Base-by-base conservation (phyloP, 2,888 invertebrate species). In the Ypsolopha scabrella region DNA sequence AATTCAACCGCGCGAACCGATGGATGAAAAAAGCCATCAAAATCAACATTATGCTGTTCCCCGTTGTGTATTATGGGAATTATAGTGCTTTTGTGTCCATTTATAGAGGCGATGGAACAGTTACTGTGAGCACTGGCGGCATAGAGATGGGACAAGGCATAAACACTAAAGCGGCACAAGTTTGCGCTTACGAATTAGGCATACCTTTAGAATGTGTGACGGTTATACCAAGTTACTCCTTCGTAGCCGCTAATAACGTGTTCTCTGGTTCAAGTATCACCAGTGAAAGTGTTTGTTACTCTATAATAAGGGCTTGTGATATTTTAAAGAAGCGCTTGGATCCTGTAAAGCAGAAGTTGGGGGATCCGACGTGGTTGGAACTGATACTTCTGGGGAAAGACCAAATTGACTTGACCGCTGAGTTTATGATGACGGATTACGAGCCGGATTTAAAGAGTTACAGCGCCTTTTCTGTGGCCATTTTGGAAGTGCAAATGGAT, bases 131-230 rank as follows among this genome's bases (percentile, higher is more conserved):
- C 0, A 92, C 92, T 52, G 92, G 91, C 6, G 93, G 92, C 0
- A 80, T 91, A 47, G 93, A 93, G 75, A 89, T 91, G 79, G 94
- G 94, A 0, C 94, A 95, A 83, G 94, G 94, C 0, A 86, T 93
- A 39, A 92, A 94, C 57, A 94, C 94, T 0, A 94, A 94, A 87
- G 91, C 87, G 0, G 90, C 91, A 3, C 94, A 94, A 85, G 92
- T 94, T 0, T 92, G 90, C 52, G 94, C 94, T 0, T 88, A 92
- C 61, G 88, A 89, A 36, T 70, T 96, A 11, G 91, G 91, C 0
- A 90, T 95, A 52, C 89, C 92, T 0, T 53, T 93, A 24, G 87
- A 89, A 0, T 67, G 80, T 57, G 82, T 94, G 0, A 80, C 78
- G 0, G 80, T 94, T 0, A 87, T 92, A 57, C 88, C 92, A 0